Percentiles rank a stretch among this genome's conserved stretches.
phyloP scores from a whole-genome alignment of 1,140 invertebrate genomes.

The Andricus grossulariae region DNA sequence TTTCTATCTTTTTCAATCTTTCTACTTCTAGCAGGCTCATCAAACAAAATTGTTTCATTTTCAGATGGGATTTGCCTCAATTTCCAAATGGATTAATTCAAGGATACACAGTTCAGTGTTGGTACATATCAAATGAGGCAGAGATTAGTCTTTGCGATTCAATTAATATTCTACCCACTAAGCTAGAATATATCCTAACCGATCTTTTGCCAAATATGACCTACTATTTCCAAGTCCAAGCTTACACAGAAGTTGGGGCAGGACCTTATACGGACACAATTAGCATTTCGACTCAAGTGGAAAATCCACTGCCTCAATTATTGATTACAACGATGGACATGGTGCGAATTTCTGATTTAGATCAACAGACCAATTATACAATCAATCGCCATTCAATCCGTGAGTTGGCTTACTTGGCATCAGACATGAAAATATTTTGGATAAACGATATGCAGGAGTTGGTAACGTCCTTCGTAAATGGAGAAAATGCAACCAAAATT shows the following conservation, averaged over 20 bases:
- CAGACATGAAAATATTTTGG: conserved; percentile 88
- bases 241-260: conserved; percentile 85
- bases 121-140: conserved; percentile 72
- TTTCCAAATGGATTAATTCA: conserved; percentile 84
- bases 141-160: conserved; percentile 63
- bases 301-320: conserved; percentile 86
- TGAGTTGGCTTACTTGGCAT: conserved; percentile 79
- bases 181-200: conserved; percentile 77
- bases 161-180: conserved; percentile 53
- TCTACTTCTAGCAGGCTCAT: background rate
- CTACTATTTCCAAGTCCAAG: conserved; percentile 88
- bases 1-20: too few species aligned
- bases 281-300: conserved; percentile 79
- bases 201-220: conserved; percentile 79
- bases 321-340: conserved; percentile 84
- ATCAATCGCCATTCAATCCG: conserved; percentile 80
- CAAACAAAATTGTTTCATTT: conserved; percentile 60
- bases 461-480: conserved; percentile 80
- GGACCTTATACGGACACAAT: conserved; percentile 81
- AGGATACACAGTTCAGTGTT: conserved; percentile 84
- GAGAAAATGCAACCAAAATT: conserved; percentile 78
- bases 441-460: conserved; percentile 88
- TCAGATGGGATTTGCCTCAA: conserved; percentile 86
- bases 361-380: conserved; percentile 78
- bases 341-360: conserved; percentile 84